phyloP scores from a whole-genome alignment of 2,888 invertebrate genomes.

The Drosophila meridiana region DNA sequence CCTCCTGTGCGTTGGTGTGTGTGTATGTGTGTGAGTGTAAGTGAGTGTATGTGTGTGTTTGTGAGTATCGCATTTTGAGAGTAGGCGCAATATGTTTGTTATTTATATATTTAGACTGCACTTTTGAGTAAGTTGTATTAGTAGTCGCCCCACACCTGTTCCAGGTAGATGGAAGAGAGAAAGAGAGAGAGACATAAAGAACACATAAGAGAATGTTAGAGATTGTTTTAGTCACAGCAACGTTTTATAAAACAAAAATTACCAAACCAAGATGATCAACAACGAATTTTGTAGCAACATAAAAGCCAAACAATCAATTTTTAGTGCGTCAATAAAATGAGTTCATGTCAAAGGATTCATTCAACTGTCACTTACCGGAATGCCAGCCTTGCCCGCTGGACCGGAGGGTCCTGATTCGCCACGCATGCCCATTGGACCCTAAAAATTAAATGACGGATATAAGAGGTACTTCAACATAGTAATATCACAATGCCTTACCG shows the following conservation, averaged over 20 bases:
- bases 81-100: slow-evolving; percentile 60
- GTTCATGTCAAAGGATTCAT: not conserved
- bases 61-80: slow-evolving; percentile 45
- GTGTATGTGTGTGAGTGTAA: slow-evolving; percentile 25
- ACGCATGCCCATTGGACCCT: slow-evolving; percentile 85
- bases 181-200: slow-evolving; percentile 48
- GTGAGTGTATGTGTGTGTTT: slow-evolving; percentile 25
- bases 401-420: slow-evolving; percentile 84
- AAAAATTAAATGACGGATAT: slow-evolving; percentile 16
- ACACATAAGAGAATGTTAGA: slow-evolving; percentile 52
- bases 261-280: slow-evolving; percentile 41
- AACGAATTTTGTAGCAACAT: slow-evolving; percentile 52
- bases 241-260: slow-evolving; percentile 24
- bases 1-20: slow-evolving; percentile 31
- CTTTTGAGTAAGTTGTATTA: slow-evolving; percentile 78
- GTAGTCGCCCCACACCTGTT: slow-evolving; percentile 86
- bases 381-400: slow-evolving; percentile 85
- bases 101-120: slow-evolving; percentile 62
- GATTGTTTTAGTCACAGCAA: slow-evolving; percentile 68
- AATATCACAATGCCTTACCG: slow-evolving; percentile 88
- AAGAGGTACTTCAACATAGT: too few species aligned
- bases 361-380: slow-evolving; percentile 82
- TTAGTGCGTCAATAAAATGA: slow-evolving; percentile 24
- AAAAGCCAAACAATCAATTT: slow-evolving; percentile 51
- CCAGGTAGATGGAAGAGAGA: slow-evolving; percentile 72